Evolutionary conservation across 2,113 vertebrate species (phyloP).

Genomic region (Bujurquina vittata): DNA sequence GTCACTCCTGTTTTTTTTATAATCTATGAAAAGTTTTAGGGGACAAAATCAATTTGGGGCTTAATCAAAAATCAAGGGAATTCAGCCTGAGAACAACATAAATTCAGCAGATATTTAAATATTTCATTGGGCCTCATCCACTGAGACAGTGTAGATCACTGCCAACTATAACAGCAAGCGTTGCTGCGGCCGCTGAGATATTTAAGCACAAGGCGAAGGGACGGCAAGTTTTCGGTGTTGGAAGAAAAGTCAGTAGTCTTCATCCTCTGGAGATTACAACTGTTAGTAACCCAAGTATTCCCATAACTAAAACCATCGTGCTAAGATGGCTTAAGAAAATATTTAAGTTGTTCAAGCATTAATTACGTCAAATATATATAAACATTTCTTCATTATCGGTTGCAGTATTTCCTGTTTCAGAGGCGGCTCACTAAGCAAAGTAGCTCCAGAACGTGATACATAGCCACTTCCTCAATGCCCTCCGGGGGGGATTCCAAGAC

Average conservation of each 20-base stretch:
- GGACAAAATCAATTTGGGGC: too few relatives aligned
- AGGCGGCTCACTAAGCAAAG: too few relatives aligned
- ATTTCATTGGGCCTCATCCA: background rate
- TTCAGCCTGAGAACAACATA: background rate
- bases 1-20: fast-evolving
- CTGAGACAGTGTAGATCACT: background rate
- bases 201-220: background rate
- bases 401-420: background rate
- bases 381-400: too few relatives aligned
- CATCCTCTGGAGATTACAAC: background rate
- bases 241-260: background rate
- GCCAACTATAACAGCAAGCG: background rate
- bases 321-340: background rate
- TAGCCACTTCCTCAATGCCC: background rate
- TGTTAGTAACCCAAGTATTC: background rate
- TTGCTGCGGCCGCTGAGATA: background rate
- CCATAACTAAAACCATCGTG: background rate
- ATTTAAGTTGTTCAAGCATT: background rate
- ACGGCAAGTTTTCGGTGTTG: too few relatives aligned
- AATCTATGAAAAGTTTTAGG: background rate
- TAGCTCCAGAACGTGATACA: background rate
- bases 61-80: background rate
- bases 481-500: background rate
- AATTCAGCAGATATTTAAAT: background rate
- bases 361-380: too few relatives aligned